A percentile compares a stretch with the other conserved stretches of the same genome.
Evolutionary conservation across 2,888 invertebrate species (phyloP).

Genomic region (Drosophila monieri): DNA sequence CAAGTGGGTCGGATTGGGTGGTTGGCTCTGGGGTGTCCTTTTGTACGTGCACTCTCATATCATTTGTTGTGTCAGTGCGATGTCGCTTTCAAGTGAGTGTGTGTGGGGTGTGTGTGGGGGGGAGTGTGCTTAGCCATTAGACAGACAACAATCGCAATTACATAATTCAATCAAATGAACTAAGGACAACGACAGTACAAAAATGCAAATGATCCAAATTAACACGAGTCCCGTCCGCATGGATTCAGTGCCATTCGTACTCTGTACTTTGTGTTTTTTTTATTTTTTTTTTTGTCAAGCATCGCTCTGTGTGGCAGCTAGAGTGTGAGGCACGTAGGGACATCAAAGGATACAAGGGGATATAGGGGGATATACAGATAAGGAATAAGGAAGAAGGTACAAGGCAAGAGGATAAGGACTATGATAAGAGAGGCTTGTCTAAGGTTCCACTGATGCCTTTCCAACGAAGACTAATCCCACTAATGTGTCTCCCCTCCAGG

Average conservation of each 20-base stretch:
- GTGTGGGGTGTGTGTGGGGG: slow-evolving; percentile 18
- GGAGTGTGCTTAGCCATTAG: slow-evolving; percentile 67
- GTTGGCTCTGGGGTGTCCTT: neutral
- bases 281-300: neutral
- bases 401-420: neutral
- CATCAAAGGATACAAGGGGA: neutral
- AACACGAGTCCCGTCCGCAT: slow-evolving; percentile 41
- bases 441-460: neutral
- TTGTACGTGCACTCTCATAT: slow-evolving; percentile 33
- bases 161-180: slow-evolving; percentile 77
- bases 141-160: slow-evolving; percentile 68
- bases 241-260: slow-evolving; percentile 33
- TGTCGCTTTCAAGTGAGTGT: slow-evolving; percentile 30
- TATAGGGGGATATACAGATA: neutral
- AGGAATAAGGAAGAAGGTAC: neutral
- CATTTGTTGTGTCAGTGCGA: slow-evolving; percentile 8
- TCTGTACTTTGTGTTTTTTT: slow-evolving; percentile 8
- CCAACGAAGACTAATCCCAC: neutral
- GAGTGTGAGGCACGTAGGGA: slow-evolving; percentile 1
- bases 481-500: neutral
- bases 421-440: neutral
- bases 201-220: slow-evolving; percentile 50
- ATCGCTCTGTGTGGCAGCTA: neutral
- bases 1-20: slow-evolving; percentile 5
- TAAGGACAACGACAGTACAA: slow-evolving; percentile 53